Conservation (phyloP, 1,140 invertebrate species). For the Drosophila mauritiana region DNA sequence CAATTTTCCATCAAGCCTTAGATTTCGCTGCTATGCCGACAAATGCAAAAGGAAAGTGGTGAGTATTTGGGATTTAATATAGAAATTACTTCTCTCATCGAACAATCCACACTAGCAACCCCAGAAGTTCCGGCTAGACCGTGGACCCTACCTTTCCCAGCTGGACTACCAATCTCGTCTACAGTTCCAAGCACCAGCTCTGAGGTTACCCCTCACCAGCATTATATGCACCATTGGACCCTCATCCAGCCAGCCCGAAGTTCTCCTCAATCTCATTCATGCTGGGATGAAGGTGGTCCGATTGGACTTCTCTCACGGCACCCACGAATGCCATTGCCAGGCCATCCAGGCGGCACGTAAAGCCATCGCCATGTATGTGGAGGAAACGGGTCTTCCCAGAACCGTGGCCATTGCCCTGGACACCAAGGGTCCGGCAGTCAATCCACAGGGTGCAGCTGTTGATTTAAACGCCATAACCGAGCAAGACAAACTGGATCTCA, state of each 20-base stretch:
- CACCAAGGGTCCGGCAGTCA: slow-evolving; percentile 99
- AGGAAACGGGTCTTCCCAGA: slow-evolving; percentile 83
- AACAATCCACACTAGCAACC: neutral
- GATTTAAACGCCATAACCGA: slow-evolving; percentile 98
- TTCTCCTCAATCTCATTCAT: slow-evolving; percentile 96
- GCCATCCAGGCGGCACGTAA: slow-evolving; percentile 94
- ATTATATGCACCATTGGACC: slow-evolving; percentile 96
- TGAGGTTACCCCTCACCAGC: slow-evolving; percentile 93
- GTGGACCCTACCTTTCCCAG: slow-evolving; percentile 51
- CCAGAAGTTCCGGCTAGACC: slow-evolving; percentile 13
- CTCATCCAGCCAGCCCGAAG: slow-evolving; percentile 91
- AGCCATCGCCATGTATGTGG: slow-evolving; percentile 91
- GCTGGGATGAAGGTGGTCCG: slow-evolving; percentile 98
- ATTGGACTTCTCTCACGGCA: slow-evolving; percentile 98
- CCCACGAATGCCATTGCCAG: slow-evolving; percentile 95
- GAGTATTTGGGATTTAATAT: neutral
- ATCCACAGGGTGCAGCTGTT: slow-evolving; percentile 96
- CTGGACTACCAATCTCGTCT: slow-evolving; percentile 96
- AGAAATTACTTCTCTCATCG: neutral
- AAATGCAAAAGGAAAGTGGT: slow-evolving; percentile 11
- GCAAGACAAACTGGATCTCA: slow-evolving; percentile 96
- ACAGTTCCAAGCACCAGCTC: slow-evolving; percentile 93
- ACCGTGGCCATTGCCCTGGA: slow-evolving; percentile 93
- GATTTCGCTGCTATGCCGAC: slow-evolving; percentile 1
- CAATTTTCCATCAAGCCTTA: neutral